A percentile compares a stretch with the other conserved stretches of the same genome.
Conservation (phyloP, 2,888 invertebrate species). For the Coelopa pilipes region DNA sequence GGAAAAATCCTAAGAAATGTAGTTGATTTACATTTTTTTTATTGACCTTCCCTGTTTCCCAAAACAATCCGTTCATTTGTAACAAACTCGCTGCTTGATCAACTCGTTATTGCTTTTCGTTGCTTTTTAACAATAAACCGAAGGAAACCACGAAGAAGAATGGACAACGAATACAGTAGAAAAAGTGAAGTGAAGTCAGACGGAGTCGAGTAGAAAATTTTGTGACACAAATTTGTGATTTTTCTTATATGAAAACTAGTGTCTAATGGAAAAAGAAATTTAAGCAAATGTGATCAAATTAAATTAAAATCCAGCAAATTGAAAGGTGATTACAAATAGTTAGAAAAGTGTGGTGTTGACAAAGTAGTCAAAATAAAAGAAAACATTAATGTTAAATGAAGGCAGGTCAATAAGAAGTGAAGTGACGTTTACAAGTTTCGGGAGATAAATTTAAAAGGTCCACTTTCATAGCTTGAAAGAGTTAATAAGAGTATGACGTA, state of each 20-base stretch:
- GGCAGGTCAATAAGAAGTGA: constrained; percentile 4
- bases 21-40: too few species aligned
- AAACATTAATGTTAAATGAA: constrained; percentile 14
- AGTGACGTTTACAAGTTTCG: constrained; percentile 36
- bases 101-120: too few species aligned
- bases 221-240: constrained; percentile 8
- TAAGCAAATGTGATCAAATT: constrained; percentile 10
- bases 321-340: constrained; percentile 26
- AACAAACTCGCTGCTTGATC: too few species aligned
- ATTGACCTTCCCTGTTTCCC: too few species aligned
- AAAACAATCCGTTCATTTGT: too few species aligned
- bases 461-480: neutral
- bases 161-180: constrained; percentile 29
- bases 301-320: neutral
- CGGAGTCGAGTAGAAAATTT: constrained; percentile 11
- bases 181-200: constrained; percentile 28
- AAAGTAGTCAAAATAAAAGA: neutral
- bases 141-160: neutral
- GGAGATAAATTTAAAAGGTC: constrained; percentile 14
- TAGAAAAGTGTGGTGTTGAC: neutral
- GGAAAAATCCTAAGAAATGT: too few species aligned
- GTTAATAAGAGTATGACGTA: neutral
- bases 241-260: constrained; percentile 28
- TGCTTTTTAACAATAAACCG: too few species aligned
- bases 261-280: constrained; percentile 15